phyloP scores from a whole-genome alignment of 2,797 vertebrate species.

The Lacerta agilis region DNA sequence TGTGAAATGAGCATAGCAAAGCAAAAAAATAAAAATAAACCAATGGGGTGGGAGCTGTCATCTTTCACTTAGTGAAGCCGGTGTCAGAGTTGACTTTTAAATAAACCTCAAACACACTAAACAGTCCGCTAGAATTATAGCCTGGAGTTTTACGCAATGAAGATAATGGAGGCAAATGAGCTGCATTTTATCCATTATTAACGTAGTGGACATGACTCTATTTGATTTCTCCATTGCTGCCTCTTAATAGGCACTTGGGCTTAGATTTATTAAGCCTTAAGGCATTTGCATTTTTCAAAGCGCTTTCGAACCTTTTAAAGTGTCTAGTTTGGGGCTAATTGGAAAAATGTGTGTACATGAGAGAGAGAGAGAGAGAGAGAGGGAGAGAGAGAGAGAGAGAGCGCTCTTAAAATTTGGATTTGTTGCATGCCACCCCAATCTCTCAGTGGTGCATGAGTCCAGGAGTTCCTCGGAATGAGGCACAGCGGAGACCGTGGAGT shows the following conservation, averaged over 20 bases:
- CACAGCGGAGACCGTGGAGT: too few relatives aligned
- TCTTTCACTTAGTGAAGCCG: too few relatives aligned
- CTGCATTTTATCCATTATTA: background rate
- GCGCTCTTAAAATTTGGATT: too few relatives aligned
- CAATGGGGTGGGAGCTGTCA: too few relatives aligned
- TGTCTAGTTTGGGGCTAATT: background rate
- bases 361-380: too few relatives aligned
- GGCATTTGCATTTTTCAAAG: background rate
- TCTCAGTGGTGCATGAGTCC: too few relatives aligned
- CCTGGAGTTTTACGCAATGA: background rate
- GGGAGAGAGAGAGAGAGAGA: background rate
- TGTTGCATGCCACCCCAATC: too few relatives aligned
- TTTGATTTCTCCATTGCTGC: background rate
- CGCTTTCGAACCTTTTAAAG: background rate
- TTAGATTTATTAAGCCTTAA: background rate
- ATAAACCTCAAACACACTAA: too few relatives aligned
- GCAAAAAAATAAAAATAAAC: rapidly evolving
- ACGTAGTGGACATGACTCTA: background rate
- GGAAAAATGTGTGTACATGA: background rate
- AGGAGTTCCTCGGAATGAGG: too few relatives aligned
- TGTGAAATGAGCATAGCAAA: too few relatives aligned
- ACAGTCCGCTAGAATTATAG: too few relatives aligned
- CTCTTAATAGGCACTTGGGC: background rate
- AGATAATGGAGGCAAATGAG: background rate
- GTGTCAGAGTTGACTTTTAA: too few relatives aligned